Base-by-base conservation (phyloP, 2,797 vertebrate genomes). In the Pangasius larnaudii region DNA sequence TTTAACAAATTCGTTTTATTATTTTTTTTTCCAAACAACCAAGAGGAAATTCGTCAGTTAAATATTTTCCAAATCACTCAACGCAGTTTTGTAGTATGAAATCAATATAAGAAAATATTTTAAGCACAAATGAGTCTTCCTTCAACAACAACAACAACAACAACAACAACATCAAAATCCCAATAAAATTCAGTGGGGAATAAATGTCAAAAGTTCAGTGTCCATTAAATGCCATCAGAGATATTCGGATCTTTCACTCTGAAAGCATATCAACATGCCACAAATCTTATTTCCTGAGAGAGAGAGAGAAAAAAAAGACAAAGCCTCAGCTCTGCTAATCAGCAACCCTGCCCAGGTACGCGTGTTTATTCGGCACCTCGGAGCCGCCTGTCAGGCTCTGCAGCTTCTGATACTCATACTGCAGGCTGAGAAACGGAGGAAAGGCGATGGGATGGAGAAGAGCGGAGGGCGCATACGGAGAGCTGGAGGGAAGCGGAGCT, bases 381-480 rank as follows among this genome's bases (percentile, higher is more conserved):
- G 81, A 89, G 89, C 86, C 75, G 85, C 93, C 82, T 53, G 82
- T 93, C 84, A 93, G 93, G 88, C 92, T 94, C 86, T 95, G 95
- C 80, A 94, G n/a, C 89, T 95, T 96, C 87, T 95, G 95, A 78
- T 94, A 96, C 85, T 95, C 94, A 89, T 95, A 95, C 65, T 95
- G 95, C 49, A 96, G 93, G 90, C 87, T 91, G 91, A 95, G 86
- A 88, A 96, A 88, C 84, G 95, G 95, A n/a, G 95, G 95, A 6
- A 95, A 92, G 46, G 93, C 92, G 1, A 93, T 85, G 0, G 94
- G 94, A 88, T 94, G 95, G 91, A 96, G 94, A 75, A 95, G 91
- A 74, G 93, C 92, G 0, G 95, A 92, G 39, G 94, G 91, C 30
- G 92, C 90, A 91, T 94, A 95, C 24, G 93, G 92, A 0, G 94